phyloP scores from a whole-genome alignment of 1,140 invertebrate species.

The Sarcophaga bullata region DNA sequence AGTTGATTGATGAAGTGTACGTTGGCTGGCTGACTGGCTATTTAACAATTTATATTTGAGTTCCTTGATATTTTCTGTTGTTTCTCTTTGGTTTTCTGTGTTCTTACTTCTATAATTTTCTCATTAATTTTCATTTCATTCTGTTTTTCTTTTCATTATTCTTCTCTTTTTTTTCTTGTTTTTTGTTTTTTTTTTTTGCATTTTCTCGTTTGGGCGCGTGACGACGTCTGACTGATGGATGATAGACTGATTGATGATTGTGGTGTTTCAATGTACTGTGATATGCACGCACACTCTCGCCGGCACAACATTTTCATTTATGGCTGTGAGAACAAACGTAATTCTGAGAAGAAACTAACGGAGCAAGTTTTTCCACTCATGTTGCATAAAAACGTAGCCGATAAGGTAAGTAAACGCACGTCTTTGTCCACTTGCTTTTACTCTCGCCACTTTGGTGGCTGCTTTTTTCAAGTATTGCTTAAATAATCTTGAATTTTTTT shows the following conservation, averaged over 20 bases:
- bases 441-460: background rate
- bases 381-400: constrained; percentile 90
- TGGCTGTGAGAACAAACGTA: constrained; percentile 90
- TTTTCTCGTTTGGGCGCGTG: background rate
- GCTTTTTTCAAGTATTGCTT: background rate
- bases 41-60: constrained; percentile 1
- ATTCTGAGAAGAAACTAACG: constrained; percentile 79
- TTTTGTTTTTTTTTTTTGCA: background rate
- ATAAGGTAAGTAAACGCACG: constrained; percentile 75
- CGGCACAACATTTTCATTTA: constrained; percentile 96
- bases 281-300: constrained; percentile 94
- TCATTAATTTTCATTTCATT: background rate
- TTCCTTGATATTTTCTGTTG: background rate
- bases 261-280: constrained; percentile 92
- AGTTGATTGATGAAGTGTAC: background rate
- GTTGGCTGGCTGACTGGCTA: background rate
- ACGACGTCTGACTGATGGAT: too few relatives aligned
- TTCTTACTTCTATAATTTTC: background rate
- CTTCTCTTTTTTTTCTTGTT: background rate
- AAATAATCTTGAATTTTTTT: background rate
- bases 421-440: background rate
- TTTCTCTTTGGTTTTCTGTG: background rate
- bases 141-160: constrained; percentile 10
- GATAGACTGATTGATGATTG: constrained; percentile 87
- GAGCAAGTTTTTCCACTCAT: constrained; percentile 93